Evolutionary conservation across 1,140 invertebrate species (phyloP), one percentile per base, ranked within the genome.

Genomic region (Hypsibius dujardini): DNA sequence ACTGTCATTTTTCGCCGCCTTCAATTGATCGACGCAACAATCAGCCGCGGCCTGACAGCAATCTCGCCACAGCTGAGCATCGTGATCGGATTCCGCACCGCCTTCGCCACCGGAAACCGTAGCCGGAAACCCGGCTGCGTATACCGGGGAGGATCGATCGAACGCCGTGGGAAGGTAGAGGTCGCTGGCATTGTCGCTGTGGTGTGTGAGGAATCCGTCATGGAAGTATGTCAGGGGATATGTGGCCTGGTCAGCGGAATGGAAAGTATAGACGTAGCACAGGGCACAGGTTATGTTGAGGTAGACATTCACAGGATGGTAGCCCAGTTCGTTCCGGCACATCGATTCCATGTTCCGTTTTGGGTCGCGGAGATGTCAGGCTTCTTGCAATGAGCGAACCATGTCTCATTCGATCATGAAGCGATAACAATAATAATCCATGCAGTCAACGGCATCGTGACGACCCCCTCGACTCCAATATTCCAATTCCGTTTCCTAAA

Each of bases 261-360:
- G 50, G 50, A 56, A 56, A n/a, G 50, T 56, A n/a, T 56, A 56
- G 50, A 56, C n/a, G 50, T 56, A 56, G 50, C 50, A 56, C 50
- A 56, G 50, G 7, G 50, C 50, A 56, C 50, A 56, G 7, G 50
- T 56, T 7, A 56, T 56, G 50, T 56, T 56, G 7, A 56, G 50
- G n/a, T 56, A 56, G 7, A n/a, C 50, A n/a, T 56, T n/a, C n/a
- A 56, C 50, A n/a, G 50, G 50, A n/a, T 7, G n/a, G 7, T n/a
- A 7, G 7, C 50, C 50, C 50, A 56, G n/a, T n/a, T 56, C 50
- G 50, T 56, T 56, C 7, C 50, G 50, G n/a, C 50, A 56, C 50
- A 7, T 7, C 7, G 7, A 7, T 7, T 56, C 50, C 50, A 56
- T 56, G n/a, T n/a, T n/a, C n/a, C n/a, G n/a, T n/a, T n/a, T n/a